These are phyloP conservation scores for Limenitis camilla DNA, from an alignment of 2,888 invertebrate genomes.

Conservation along the genomic window DNA sequence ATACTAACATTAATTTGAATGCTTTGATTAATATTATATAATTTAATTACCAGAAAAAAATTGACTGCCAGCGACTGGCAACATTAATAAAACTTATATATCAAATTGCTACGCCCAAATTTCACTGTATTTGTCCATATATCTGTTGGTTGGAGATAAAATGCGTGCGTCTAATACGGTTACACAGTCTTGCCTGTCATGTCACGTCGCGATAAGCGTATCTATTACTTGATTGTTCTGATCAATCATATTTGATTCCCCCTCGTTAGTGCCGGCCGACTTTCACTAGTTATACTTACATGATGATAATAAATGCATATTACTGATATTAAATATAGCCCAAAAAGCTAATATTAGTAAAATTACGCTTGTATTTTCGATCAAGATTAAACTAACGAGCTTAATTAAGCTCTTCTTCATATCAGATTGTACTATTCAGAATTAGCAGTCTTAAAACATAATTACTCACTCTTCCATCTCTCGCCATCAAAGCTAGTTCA, in stretches of 20 bases:
- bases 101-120: neutral
- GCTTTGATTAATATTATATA: too few relatives aligned
- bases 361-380: too few relatives aligned
- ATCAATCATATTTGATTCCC: slow-evolving; percentile 29
- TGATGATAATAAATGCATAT: neutral
- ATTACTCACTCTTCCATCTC: too few relatives aligned
- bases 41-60: too few relatives aligned
- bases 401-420: too few relatives aligned
- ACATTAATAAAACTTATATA: neutral
- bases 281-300: slow-evolving; percentile 18
- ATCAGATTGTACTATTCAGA: too few relatives aligned
- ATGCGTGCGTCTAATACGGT: slow-evolving; percentile 5
- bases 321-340: neutral
- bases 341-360: too few relatives aligned
- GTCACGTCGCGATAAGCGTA: slow-evolving; percentile 27
- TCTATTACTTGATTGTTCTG: slow-evolving; percentile 27
- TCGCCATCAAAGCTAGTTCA: neutral
- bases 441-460: too few relatives aligned
- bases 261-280: slow-evolving; percentile 17
- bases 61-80: neutral
- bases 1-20: too few relatives aligned
- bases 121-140: slow-evolving; percentile 1
- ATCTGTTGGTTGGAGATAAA: slow-evolving; percentile 1
- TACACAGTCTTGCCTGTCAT: slow-evolving; percentile 17
- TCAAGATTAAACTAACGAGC: too few relatives aligned